Conservation (phyloP, 2,113 vertebrate species). For the Isichthys henryi region DNA sequence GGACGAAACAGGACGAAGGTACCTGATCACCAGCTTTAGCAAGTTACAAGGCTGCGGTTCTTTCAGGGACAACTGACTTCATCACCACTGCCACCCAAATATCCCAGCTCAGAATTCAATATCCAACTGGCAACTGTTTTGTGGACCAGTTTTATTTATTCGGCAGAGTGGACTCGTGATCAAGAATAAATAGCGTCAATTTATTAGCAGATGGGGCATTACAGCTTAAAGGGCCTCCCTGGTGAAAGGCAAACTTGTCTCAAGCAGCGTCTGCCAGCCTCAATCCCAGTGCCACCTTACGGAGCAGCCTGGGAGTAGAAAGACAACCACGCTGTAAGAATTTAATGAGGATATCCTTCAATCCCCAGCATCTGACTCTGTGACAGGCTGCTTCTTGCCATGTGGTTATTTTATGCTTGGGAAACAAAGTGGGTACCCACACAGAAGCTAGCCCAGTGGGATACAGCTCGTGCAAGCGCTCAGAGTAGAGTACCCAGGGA, state of each 20-base stretch:
- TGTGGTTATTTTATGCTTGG: constrained; percentile 16
- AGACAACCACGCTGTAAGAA: constrained; percentile 25
- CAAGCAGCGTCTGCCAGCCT: constrained; percentile 29
- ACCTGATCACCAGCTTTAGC: neutral
- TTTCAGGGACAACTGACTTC: neutral
- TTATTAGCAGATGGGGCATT: constrained; percentile 14
- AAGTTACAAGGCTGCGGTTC: neutral
- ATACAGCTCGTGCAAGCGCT: neutral
- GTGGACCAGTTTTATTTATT: neutral
- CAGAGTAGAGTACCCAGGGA: neutral
- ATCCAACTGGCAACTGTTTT: neutral
- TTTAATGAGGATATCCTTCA: constrained; percentile 40
- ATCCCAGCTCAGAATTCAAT: neutral
- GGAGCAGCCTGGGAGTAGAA: constrained; percentile 23
- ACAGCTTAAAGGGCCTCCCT: neutral
- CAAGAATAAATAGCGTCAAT: neutral
- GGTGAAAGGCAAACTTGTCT: constrained; percentile 25
- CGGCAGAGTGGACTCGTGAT: neutral
- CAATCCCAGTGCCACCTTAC: neutral
- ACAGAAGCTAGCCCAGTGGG: constrained; percentile 13
- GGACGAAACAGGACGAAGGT: neutral
- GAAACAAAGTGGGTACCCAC: constrained; percentile 23
- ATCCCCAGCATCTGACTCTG: constrained; percentile 1
- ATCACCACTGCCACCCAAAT: neutral
- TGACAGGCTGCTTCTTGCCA: constrained; percentile 5